Evolutionary conservation across 2,888 invertebrate genomes (phyloP).

Genomic region (Chrysolina haemoptera): DNA sequence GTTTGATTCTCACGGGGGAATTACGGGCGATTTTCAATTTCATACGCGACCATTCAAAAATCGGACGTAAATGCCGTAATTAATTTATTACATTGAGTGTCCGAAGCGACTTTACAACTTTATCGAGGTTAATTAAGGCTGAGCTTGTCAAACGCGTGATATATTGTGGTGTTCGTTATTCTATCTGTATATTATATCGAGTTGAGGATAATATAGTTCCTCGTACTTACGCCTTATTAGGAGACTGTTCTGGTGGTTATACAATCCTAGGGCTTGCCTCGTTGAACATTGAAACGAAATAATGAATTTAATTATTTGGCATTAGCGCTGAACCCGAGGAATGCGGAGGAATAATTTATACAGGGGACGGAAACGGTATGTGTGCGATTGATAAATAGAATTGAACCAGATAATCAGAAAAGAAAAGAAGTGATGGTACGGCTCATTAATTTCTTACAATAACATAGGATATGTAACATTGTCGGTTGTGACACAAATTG

Average conservation of each 20-base stretch:
- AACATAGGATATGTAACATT: no score
- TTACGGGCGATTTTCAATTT: conserved; percentile 48
- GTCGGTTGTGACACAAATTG: no score
- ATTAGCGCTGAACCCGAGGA: background rate
- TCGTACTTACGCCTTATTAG: conserved; percentile 45
- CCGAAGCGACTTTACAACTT: conserved; percentile 52
- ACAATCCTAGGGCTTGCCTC: conserved; percentile 24
- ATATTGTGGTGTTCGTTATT: conserved; percentile 50
- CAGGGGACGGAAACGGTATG: background rate
- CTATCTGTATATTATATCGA: conserved; percentile 47
- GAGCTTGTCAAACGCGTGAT: conserved; percentile 52
- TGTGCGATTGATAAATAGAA: no score
- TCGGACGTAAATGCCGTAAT: conserved; percentile 48
- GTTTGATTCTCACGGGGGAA: conserved; percentile 47
- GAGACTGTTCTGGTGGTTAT: conserved; percentile 34
- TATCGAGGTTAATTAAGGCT: conserved; percentile 54
- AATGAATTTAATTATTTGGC: conserved; percentile 25
- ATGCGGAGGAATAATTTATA: background rate
- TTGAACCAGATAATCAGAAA: no score
- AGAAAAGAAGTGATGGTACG: no score
- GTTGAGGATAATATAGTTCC: conserved; percentile 45
- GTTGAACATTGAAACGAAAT: conserved; percentile 22
- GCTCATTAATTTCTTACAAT: no score
- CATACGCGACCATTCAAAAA: conserved; percentile 46
- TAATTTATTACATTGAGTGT: conserved; percentile 48